These are phyloP conservation scores for Channa maculata DNA, from an alignment of 2,113 vertebrate species.

Conservation along the genomic window DNA sequence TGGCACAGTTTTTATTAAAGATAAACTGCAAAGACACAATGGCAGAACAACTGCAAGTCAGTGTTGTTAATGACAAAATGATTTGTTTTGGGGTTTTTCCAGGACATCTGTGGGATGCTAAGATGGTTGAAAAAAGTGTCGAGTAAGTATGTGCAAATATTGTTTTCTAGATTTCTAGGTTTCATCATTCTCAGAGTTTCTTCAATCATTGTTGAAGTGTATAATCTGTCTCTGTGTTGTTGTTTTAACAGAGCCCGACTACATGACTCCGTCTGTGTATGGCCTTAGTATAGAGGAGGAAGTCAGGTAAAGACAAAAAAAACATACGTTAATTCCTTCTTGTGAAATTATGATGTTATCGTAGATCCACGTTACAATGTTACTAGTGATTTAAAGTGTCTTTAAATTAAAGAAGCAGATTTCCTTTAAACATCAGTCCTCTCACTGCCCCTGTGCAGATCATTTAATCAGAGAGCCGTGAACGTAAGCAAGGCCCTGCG, in stretches of 20 bases:
- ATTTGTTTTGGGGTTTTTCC: constrained; percentile 11
- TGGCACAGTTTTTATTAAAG: no score
- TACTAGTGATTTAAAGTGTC: background rate
- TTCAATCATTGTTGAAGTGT: background rate
- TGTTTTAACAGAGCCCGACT: constrained; percentile 48
- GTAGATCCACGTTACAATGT: background rate
- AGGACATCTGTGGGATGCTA: constrained; percentile 54
- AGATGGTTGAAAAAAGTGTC: constrained; percentile 61
- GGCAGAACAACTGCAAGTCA: no score
- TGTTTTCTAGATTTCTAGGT: background rate
- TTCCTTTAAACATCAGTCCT: background rate
- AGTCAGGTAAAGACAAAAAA: constrained; percentile 59
- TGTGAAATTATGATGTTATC: background rate
- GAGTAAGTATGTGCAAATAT: constrained; percentile 46
- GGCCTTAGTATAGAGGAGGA: constrained; percentile 64
- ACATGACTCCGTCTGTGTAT: constrained; percentile 25
- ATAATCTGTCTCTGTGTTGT: constrained; percentile 20
- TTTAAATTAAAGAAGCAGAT: background rate
- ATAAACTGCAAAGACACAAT: no score
- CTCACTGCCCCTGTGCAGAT: constrained; percentile 37
- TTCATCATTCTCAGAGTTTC: background rate
- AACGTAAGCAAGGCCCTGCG: constrained; percentile 53
- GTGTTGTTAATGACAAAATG: background rate
- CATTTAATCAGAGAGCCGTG: constrained; percentile 52
- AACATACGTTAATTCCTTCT: background rate